A percentile compares a stretch with the other conserved stretches of the same genome.
phyloP scores from a whole-genome alignment of 2,888 invertebrate species.

The Ethmia dodecea region DNA sequence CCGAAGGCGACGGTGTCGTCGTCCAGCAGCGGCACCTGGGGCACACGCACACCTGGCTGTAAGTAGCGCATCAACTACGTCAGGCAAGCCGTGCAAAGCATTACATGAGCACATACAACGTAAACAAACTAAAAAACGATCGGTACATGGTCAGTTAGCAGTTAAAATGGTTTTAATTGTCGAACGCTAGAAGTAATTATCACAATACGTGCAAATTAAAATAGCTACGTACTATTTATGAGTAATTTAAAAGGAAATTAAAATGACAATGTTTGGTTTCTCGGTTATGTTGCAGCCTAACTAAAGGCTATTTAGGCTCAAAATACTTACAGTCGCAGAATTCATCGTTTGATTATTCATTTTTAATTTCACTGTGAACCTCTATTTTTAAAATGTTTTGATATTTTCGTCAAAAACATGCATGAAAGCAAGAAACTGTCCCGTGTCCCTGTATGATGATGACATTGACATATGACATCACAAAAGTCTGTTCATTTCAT shows the following conservation, averaged over 20 bases:
- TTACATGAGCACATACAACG: slow-evolving; percentile 11
- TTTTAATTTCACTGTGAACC: background rate
- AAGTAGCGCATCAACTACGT: slow-evolving; percentile 57
- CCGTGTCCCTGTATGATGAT: too few relatives aligned
- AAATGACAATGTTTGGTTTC: background rate
- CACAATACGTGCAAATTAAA: slow-evolving; percentile 29
- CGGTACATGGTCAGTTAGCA: slow-evolving; percentile 1
- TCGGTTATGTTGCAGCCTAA: background rate
- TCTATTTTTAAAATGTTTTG: too few relatives aligned
- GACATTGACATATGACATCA: too few relatives aligned
- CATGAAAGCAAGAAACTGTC: too few relatives aligned
- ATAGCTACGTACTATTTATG: slow-evolving; percentile 16
- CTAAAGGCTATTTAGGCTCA: background rate
- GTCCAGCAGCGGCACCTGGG: slow-evolving; percentile 89
- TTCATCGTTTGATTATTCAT: slow-evolving; percentile 59
- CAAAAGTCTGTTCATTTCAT: too few relatives aligned
- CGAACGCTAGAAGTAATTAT: background rate
- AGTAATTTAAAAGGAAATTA: background rate
- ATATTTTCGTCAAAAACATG: too few relatives aligned
- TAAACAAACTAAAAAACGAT: slow-evolving; percentile 2
- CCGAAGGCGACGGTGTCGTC: slow-evolving; percentile 93
- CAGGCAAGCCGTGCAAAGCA: slow-evolving; percentile 73
- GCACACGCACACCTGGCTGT: slow-evolving; percentile 77
- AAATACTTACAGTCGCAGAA: slow-evolving; percentile 64
- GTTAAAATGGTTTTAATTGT: slow-evolving; percentile 8